Conservation (phyloP, 2,888 invertebrate genomes). For the Tuta absoluta region DNA sequence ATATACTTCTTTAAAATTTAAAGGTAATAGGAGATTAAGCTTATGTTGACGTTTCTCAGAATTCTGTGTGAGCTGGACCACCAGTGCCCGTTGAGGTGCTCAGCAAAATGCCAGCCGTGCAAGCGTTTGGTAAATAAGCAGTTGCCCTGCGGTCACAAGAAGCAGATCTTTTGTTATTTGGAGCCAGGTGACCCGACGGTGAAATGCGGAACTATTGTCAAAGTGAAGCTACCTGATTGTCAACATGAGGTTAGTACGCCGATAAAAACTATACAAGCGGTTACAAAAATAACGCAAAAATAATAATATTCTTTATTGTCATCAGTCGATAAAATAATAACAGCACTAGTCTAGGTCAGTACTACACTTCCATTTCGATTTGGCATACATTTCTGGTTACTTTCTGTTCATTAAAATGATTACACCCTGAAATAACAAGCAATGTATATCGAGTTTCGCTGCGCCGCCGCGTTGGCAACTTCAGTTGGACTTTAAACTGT, state of each 20-base stretch:
- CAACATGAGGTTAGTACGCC: conserved; percentile 55
- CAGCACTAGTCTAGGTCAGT: too few relatives aligned
- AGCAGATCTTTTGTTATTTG: conserved; percentile 64
- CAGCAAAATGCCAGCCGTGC: conserved; percentile 69
- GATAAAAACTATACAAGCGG: neutral
- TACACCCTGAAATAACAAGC: too few relatives aligned
- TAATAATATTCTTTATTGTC: too few relatives aligned
- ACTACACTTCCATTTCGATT: too few relatives aligned
- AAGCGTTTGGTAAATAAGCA: conserved; percentile 55
- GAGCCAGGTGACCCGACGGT: conserved; percentile 58
- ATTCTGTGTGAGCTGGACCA: conserved; percentile 75
- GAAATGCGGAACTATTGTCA: conserved; percentile 51
- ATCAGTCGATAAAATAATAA: too few relatives aligned
- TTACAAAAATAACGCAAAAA: too few relatives aligned
- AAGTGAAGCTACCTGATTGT: conserved; percentile 56
- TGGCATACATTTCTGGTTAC: too few relatives aligned
- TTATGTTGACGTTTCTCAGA: conserved; percentile 48
- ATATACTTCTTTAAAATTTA: neutral
- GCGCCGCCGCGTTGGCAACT: too few relatives aligned
- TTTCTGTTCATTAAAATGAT: too few relatives aligned
- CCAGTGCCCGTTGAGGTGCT: conserved; percentile 75
- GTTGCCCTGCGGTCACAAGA: conserved; percentile 76
- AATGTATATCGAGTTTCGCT: too few relatives aligned
- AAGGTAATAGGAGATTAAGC: neutral
- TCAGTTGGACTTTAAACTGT: too few relatives aligned